A percentile compares a stretch with the other conserved stretches of the same genome.
These are phyloP conservation scores for Autographa gamma DNA, from an alignment of 2,888 invertebrate genomes.

Conservation along the genomic window DNA sequence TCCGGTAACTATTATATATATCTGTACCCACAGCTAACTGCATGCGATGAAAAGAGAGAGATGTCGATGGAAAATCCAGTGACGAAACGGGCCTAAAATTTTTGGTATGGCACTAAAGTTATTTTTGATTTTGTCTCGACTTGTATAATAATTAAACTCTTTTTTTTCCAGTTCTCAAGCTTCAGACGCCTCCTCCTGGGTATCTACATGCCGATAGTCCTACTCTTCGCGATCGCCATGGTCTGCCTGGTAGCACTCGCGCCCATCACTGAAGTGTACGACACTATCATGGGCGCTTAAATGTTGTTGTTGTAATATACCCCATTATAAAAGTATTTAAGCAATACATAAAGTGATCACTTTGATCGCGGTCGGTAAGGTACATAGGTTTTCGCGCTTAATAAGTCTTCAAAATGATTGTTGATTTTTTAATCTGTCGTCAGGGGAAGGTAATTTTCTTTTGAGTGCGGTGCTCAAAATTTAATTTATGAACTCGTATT, in stretches of 20 bases:
- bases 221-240: slow-evolving; percentile 91
- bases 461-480: too few relatives aligned
- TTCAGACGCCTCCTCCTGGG: slow-evolving; percentile 93
- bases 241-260: slow-evolving; percentile 93
- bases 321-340: neutral
- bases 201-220: slow-evolving; percentile 93
- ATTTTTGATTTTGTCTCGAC: neutral
- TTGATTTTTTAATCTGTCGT: too few relatives aligned
- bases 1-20: slow-evolving; percentile 88
- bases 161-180: slow-evolving; percentile 91
- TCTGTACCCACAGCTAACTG: too few relatives aligned
- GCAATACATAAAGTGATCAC: neutral
- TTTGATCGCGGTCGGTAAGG: neutral
- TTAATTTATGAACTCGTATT: too few relatives aligned
- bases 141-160: slow-evolving; percentile 20
- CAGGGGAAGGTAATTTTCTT: too few relatives aligned
- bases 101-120: neutral
- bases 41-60: too few relatives aligned
- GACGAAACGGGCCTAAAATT: too few relatives aligned
- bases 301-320: neutral
- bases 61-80: too few relatives aligned
- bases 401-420: too few relatives aligned
- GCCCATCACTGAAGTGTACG: slow-evolving; percentile 91
- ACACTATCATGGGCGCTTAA: slow-evolving; percentile 73
- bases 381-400: too few relatives aligned